Percentiles rank a stretch among this genome's conserved stretches.
Evolutionary conservation across 2,888 invertebrate genomes (phyloP).

Genomic region (Eupeodes latifasciatus): DNA sequence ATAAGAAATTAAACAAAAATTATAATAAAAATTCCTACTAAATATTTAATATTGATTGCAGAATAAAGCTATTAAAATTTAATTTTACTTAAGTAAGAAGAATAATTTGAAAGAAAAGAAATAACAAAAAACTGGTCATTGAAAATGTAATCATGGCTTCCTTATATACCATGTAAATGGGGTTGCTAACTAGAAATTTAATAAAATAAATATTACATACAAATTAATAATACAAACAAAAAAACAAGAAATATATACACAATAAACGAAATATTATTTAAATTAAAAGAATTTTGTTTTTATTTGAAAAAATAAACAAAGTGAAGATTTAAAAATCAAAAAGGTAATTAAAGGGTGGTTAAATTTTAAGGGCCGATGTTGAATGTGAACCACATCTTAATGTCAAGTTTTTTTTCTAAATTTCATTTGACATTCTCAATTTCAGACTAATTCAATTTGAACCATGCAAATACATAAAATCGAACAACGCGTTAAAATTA

Average conservation of each 20-base stretch:
- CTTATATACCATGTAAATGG: constrained; percentile 76
- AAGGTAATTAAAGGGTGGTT: no score
- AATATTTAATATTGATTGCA: constrained; percentile 30
- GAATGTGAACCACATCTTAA: no score
- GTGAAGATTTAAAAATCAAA: no score
- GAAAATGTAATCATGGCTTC: constrained; percentile 62
- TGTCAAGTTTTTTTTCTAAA: no score
- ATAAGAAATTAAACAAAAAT: constrained; percentile 1
- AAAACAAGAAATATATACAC: constrained; percentile 20
- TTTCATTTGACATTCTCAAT: no score
- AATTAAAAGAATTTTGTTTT: background rate
- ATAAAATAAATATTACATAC: constrained; percentile 35
- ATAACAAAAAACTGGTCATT: constrained; percentile 21
- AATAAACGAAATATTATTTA: constrained; percentile 36
- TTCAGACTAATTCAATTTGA: no score
- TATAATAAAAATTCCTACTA: constrained; percentile 53
- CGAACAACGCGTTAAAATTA: no score
- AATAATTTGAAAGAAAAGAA: background rate
- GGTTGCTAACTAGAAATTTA: constrained; percentile 58
- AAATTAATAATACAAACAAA: constrained; percentile 20
- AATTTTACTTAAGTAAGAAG: constrained; percentile 18
- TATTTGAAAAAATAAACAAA: background rate
- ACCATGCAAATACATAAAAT: no score
- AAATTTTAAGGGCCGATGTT: no score
- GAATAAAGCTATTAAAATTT: constrained; percentile 24